phyloP scores from a whole-genome alignment of 1,140 invertebrate species.

The Globodera rostochiensis region DNA sequence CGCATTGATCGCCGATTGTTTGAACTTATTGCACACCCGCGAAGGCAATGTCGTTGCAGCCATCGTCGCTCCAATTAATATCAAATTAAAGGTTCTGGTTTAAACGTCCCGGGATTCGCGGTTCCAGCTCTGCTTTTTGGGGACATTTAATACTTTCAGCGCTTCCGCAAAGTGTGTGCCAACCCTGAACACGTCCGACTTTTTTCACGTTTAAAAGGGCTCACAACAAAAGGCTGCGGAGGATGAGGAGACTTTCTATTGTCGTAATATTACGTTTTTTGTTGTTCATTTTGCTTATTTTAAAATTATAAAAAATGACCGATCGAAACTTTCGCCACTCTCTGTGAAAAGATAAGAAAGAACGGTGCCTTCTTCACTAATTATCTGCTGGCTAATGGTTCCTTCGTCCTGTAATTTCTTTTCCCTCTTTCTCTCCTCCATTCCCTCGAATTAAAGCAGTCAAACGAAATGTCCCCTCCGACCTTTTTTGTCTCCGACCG shows the following conservation, averaged over 20 bases:
- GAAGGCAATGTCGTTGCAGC: conserved; percentile 18
- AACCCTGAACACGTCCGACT: conserved; percentile 23
- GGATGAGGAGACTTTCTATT: background rate
- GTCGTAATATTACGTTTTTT: background rate
- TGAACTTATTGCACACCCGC: conserved; percentile 11
- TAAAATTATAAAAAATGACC: background rate
- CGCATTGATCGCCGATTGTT: conserved; percentile 9
- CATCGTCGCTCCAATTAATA: conserved; percentile 27
- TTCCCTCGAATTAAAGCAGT: background rate
- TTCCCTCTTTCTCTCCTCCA: background rate
- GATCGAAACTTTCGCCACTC: background rate
- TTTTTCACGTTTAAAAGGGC: conserved; percentile 15
- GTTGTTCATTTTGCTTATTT: background rate
- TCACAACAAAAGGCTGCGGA: background rate
- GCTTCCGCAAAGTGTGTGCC: conserved; percentile 30
- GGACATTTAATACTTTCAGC: conserved; percentile 22
- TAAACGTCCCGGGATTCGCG: conserved; percentile 18
- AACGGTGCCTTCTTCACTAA: background rate
- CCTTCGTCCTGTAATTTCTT: background rate
- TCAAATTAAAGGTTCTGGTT: conserved; percentile 30
- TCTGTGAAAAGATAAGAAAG: background rate
- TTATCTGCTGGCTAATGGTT: background rate
- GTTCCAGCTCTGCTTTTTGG: too few species aligned
- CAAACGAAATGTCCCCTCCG: conserved; percentile 12
- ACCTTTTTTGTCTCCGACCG: conserved; percentile 67